These are phyloP conservation scores for Corapipo altera DNA, from an alignment of 2,113 vertebrate genomes.

Conservation along the genomic window DNA sequence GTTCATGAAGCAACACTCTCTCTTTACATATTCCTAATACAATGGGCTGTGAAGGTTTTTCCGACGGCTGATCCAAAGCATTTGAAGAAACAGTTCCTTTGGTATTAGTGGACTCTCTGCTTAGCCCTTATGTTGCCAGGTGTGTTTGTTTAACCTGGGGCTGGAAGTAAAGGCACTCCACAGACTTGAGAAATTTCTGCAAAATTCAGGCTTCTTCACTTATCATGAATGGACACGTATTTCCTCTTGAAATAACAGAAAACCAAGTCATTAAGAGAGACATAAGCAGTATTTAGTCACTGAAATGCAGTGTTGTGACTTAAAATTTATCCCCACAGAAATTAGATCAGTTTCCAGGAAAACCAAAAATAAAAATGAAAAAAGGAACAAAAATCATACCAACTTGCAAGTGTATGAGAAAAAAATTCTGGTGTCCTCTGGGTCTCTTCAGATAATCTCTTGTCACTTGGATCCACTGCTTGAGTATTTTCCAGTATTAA, in stretches of 20 bases:
- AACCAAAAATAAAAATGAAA: background rate
- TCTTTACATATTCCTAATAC: background rate
- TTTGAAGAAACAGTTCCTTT: background rate
- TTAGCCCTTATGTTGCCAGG: background rate
- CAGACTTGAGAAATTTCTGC: constrained; percentile 50
- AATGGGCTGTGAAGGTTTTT: constrained; percentile 1
- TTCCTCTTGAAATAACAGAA: constrained; percentile 63
- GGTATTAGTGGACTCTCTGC: background rate
- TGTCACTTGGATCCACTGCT: background rate
- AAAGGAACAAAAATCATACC: background rate
- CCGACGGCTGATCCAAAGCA: background rate
- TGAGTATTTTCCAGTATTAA: constrained; percentile 37
- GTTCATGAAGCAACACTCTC: background rate
- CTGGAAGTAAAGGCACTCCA: constrained; percentile 9
- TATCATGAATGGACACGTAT: constrained; percentile 29
- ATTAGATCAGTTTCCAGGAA: constrained; percentile 1
- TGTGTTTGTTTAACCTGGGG: constrained; percentile 45
- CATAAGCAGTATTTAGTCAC: background rate
- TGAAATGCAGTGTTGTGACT: constrained; percentile 7
- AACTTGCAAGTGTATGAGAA: background rate
- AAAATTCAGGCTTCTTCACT: constrained; percentile 52
- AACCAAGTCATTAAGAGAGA: constrained; percentile 12
- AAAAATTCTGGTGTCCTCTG: constrained; percentile 34
- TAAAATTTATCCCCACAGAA: constrained; percentile 17
- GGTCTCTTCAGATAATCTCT: constrained; percentile 31